A percentile compares a stretch with the other conserved stretches of the same genome.
phyloP scores from a whole-genome alignment of 1,140 invertebrate genomes.

The Drosophila takahashii region DNA sequence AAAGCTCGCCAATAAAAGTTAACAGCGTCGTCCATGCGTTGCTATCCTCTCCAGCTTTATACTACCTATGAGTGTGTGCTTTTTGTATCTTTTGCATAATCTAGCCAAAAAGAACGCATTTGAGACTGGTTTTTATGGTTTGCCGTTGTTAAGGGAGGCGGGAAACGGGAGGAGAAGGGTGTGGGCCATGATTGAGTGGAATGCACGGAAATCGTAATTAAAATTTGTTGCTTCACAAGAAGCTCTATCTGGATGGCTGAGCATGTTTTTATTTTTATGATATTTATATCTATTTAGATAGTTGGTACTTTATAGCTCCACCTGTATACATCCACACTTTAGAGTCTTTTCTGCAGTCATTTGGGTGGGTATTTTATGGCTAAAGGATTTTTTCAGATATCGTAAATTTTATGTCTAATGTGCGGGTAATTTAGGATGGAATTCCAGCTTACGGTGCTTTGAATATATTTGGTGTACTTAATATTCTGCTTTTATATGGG shows the following conservation, averaged over 20 bases:
- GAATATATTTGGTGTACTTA: neutral
- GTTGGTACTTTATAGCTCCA: conserved; percentile 4
- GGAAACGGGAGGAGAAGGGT: neutral
- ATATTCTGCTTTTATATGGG: neutral
- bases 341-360: conserved; percentile 3
- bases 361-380: conserved; percentile 24
- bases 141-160: conserved; percentile 12
- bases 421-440: neutral
- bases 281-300: conserved; percentile 24
- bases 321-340: conserved; percentile 4
- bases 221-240: conserved; percentile 51
- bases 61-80: conserved; percentile 4
- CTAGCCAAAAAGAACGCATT: conserved; percentile 48
- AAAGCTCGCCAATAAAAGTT: conserved; percentile 82
- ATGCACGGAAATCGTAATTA: conserved; percentile 52
- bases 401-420: conserved; percentile 26
- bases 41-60: conserved; percentile 23
- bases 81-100: conserved; percentile 54
- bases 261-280: conserved; percentile 31
- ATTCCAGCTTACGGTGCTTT: neutral
- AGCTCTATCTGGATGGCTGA: conserved; percentile 12
- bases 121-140: conserved; percentile 53
- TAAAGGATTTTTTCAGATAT: conserved; percentile 31
- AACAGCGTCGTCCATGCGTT: conserved; percentile 54
- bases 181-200: conserved; percentile 50